phyloP scores from a whole-genome alignment of 2,888 invertebrate species.

The Drosophila infuscata region DNA sequence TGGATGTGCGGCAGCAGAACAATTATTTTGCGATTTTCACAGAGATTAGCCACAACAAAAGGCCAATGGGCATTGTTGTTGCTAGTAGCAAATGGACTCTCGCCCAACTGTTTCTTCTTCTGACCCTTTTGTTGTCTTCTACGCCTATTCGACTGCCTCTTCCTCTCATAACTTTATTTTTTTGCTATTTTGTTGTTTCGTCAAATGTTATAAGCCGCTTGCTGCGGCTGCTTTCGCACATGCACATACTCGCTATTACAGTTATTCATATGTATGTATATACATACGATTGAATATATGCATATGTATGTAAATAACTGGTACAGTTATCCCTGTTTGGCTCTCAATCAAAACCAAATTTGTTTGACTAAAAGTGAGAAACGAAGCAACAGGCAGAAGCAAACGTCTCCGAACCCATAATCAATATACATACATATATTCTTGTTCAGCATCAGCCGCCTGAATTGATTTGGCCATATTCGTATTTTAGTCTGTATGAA shows the following conservation, averaged over 20 bases:
- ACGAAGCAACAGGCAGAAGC: not conserved
- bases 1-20: slow-evolving; percentile 30
- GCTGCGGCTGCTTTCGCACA: slow-evolving; percentile 28
- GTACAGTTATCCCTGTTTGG: slow-evolving; percentile 63
- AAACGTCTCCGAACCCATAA: not conserved
- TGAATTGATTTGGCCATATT: not conserved
- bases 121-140: slow-evolving; percentile 62
- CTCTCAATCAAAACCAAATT: slow-evolving; percentile 4
- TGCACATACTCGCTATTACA: not conserved
- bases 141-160: slow-evolving; percentile 9
- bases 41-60: slow-evolving; percentile 77
- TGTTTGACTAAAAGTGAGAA: not conserved
- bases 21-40: slow-evolving; percentile 75
- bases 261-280: not conserved
- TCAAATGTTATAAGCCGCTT: slow-evolving; percentile 46
- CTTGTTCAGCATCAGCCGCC: not conserved
- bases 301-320: slow-evolving; percentile 15
- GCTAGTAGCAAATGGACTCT: slow-evolving; percentile 29
- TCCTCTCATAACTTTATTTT: not conserved
- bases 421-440: not conserved
- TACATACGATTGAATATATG: not conserved
- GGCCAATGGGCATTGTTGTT: slow-evolving; percentile 63
- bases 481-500: not conserved
- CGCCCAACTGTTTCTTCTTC: slow-evolving; percentile 58
- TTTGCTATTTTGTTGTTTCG: slow-evolving; percentile 6